Evolutionary conservation across 2,113 vertebrate species (phyloP).

Genomic region (Cryptotis parvus): DNA sequence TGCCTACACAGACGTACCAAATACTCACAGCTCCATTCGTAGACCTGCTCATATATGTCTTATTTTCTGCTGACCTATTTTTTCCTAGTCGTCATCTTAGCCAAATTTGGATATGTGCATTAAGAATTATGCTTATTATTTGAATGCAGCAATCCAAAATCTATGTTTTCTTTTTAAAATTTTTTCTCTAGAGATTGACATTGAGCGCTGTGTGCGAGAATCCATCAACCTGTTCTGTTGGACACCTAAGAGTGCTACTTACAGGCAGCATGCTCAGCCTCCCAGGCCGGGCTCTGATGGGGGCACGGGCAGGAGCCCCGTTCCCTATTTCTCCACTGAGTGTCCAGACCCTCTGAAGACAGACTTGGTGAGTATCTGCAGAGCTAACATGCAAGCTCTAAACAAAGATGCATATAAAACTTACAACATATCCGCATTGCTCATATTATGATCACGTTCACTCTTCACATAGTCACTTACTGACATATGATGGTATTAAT

Average conservation of each 20-base stretch:
- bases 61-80: slow-evolving; percentile 40
- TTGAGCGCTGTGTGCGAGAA: slow-evolving; percentile 97
- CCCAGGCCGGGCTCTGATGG: slow-evolving; percentile 81
- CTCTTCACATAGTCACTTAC: neutral
- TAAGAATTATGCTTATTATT: slow-evolving; percentile 17
- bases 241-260: slow-evolving; percentile 97
- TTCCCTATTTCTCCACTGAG: slow-evolving; percentile 90
- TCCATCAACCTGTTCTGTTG: slow-evolving; percentile 98
- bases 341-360: slow-evolving; percentile 92
- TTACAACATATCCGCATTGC: neutral
- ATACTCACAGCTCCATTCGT: neutral
- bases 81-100: neutral
- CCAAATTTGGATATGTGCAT: slow-evolving; percentile 20
- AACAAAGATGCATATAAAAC: neutral
- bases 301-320: slow-evolving; percentile 81
- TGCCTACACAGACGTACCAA: neutral
- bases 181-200: slow-evolving; percentile 93
- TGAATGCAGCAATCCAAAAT: slow-evolving; percentile 34
- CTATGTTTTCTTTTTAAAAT: neutral
- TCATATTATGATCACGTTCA: neutral
- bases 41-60: neutral
- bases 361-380: slow-evolving; percentile 90
- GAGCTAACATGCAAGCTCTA: neutral
- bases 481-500: neutral
- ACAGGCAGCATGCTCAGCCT: slow-evolving; percentile 94